phyloP scores from a whole-genome alignment of 2,888 invertebrate genomes.

The Mimas tiliae region DNA sequence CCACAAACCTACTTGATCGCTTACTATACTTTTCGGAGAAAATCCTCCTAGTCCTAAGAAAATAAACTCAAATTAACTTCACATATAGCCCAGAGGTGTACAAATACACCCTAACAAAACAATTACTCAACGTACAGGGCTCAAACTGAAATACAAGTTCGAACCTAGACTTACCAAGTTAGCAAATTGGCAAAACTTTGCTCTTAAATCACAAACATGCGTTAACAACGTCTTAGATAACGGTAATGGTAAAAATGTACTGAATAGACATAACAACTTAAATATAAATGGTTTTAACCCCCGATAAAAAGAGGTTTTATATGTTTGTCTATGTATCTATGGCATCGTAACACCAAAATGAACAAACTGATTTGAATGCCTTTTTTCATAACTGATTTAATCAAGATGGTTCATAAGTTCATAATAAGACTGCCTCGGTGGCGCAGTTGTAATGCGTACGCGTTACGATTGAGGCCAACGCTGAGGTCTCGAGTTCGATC shows the following conservation, averaged over 20 bases:
- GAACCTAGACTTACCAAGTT: constrained; percentile 27
- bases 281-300: too few relatives aligned
- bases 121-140: constrained; percentile 3
- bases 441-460: too few relatives aligned
- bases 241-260: constrained; percentile 2
- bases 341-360: too few relatives aligned
- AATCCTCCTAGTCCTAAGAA: not conserved
- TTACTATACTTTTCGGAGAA: not conserved
- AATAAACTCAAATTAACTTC: constrained; percentile 2
- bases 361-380: too few relatives aligned
- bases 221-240: constrained; percentile 14
- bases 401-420: too few relatives aligned
- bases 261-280: not conserved
- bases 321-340: not conserved
- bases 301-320: not conserved
- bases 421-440: too few relatives aligned
- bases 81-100: not conserved
- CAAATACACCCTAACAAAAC: not conserved
- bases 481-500: too few relatives aligned
- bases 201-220: constrained; percentile 33
- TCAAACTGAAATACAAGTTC: constrained; percentile 26
- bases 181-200: constrained; percentile 33
- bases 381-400: too few relatives aligned
- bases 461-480: too few relatives aligned
- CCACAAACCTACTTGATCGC: not conserved